A percentile compares a stretch with the other conserved stretches of the same genome.
phyloP scores from a whole-genome alignment of 2,113 vertebrate species.

The Hemiscyllium ocellatum region DNA sequence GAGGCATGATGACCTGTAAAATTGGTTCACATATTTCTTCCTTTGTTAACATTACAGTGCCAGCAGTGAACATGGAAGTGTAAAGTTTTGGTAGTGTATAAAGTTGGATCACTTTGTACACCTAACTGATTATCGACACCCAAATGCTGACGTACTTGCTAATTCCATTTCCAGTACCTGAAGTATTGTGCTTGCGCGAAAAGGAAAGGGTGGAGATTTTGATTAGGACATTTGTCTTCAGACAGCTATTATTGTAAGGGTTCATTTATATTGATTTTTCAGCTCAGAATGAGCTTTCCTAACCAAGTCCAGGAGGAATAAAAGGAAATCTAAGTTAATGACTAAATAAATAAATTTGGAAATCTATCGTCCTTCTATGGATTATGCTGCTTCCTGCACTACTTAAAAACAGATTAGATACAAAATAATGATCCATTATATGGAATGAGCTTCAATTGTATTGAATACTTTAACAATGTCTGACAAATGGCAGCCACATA shows the following conservation, averaged over 20 bases:
- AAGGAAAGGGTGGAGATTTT: background rate
- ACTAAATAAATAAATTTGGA: background rate
- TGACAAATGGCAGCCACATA: background rate
- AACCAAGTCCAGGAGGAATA: background rate
- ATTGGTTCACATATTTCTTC: background rate
- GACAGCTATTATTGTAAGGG: background rate
- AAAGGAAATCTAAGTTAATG: background rate
- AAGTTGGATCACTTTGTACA: background rate
- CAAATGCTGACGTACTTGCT: background rate
- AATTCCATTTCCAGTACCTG: background rate
- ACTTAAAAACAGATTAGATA: background rate
- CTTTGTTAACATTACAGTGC: background rate
- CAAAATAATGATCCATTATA: background rate
- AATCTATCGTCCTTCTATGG: background rate
- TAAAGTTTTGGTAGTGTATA: background rate
- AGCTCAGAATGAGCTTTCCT: background rate
- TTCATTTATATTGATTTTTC: background rate
- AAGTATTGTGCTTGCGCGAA: background rate
- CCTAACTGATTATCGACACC: background rate
- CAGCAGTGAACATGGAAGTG: background rate
- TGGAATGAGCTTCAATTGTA: background rate
- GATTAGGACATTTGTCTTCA: conserved; percentile 15
- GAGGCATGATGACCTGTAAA: background rate
- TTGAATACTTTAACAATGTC: background rate
- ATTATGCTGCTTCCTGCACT: background rate